Evolutionary conservation across 2,797 vertebrate species (phyloP).

Genomic region (Lithobates pipiens): DNA sequence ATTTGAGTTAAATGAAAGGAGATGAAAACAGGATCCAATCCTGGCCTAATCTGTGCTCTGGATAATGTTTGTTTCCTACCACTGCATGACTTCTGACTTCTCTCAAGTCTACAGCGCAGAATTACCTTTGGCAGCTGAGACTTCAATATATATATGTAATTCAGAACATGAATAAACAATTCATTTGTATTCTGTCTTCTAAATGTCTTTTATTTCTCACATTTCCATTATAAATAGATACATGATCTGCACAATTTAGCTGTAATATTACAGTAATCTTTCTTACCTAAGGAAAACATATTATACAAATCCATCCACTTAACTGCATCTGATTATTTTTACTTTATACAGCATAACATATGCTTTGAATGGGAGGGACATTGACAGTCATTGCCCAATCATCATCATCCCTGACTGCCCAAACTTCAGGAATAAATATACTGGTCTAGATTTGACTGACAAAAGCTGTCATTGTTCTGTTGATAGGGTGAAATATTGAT

Average conservation of each 20-base stretch:
- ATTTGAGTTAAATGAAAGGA: slow-evolving; percentile 36
- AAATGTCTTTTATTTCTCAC: slow-evolving; percentile 84
- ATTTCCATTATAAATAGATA: slow-evolving; percentile 84
- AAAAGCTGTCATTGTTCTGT: too few relatives aligned
- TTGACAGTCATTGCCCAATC: too few relatives aligned
- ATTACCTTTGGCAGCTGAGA: slow-evolving; percentile 83
- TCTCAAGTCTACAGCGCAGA: slow-evolving; percentile 80
- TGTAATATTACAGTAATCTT: slow-evolving; percentile 85
- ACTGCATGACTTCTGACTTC: slow-evolving; percentile 76
- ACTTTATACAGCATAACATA: too few relatives aligned
- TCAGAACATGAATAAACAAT: slow-evolving; percentile 82
- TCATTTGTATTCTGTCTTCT: slow-evolving; percentile 73
- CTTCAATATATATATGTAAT: slow-evolving; percentile 83
- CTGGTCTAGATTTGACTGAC: too few relatives aligned
- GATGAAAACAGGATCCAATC: slow-evolving; percentile 49
- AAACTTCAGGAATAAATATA: too few relatives aligned
- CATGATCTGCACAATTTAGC: slow-evolving; percentile 80
- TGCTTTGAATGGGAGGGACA: too few relatives aligned
- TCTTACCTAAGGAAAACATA: slow-evolving; percentile 81
- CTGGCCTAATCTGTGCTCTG: slow-evolving; percentile 32
- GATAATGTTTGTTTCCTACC: slow-evolving; percentile 59
- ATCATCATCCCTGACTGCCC: too few relatives aligned
- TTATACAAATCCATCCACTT: slow-evolving; percentile 60
- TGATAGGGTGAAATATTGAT: too few relatives aligned
- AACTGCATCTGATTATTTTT: too few relatives aligned